Evolutionary conservation across 1,140 invertebrate genomes (phyloP).

Genomic region (Ctenoplectra terminalis): DNA sequence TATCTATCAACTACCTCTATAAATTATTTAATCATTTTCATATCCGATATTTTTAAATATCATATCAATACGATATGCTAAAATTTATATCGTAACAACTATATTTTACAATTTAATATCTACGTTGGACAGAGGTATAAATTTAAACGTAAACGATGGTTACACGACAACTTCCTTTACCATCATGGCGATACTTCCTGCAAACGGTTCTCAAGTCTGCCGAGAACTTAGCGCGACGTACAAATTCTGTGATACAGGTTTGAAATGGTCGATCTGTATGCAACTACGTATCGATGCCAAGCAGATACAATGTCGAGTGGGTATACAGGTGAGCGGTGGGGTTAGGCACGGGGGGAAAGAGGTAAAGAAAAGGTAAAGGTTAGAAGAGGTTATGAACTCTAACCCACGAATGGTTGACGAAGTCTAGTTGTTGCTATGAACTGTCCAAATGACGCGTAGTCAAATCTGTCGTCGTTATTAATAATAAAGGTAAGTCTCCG

Average conservation of each 20-base stretch:
- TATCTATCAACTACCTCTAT: background rate
- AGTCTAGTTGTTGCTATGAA: constrained; percentile 65
- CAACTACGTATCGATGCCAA: constrained; percentile 46
- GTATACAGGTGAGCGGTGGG: constrained; percentile 45
- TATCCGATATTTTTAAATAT: too few relatives aligned
- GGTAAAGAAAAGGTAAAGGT: constrained; percentile 73
- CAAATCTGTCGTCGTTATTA: constrained; percentile 61
- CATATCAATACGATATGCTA: too few relatives aligned
- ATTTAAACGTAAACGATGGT: constrained; percentile 2
- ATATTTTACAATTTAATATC: background rate
- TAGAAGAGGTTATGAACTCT: constrained; percentile 76
- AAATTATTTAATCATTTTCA: too few relatives aligned
- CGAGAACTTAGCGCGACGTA: background rate
- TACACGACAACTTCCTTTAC: constrained; percentile 18
- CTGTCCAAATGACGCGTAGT: constrained; percentile 65
- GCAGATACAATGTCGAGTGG: constrained; percentile 47
- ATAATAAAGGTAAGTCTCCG: constrained; percentile 63
- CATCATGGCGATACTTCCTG: constrained; percentile 24
- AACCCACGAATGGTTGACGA: constrained; percentile 65
- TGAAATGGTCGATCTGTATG: constrained; percentile 34
- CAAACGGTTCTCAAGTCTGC: background rate
- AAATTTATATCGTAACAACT: background rate
- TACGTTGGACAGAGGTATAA: background rate
- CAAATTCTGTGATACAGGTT: background rate
- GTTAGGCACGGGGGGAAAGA: constrained; percentile 46